Evolutionary conservation across 2,113 vertebrate species (phyloP), one percentile per base, ranked within the genome.

Genomic region (Zonotrichia leucophrys): DNA sequence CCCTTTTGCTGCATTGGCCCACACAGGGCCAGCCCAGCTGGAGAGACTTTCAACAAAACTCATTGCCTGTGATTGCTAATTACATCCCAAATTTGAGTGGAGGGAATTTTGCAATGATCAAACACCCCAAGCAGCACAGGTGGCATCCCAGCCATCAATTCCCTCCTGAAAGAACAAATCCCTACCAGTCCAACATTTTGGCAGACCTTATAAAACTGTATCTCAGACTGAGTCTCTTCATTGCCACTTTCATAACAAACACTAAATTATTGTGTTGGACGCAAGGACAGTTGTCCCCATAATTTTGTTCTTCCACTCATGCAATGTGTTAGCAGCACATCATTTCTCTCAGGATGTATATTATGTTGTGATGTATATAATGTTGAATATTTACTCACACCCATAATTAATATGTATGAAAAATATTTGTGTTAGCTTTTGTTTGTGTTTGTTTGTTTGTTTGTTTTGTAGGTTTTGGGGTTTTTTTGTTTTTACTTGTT

Each of bases 401-500:
- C 2, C 6, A 4, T 28, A 74, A 84, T 42, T 64, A 41, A 59
- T 64, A 63, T 19, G 2, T 20, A 50, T 33, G n/a, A 88, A 69
- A 56, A 2, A 5, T 25, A 33, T n/a, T 53, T 55, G 5, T 16
- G 4, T 41, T 30, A 33, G 5, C 4, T 39, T 25, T 58, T 37
- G 37, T 58, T 63, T 46, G 28, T 77, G 5, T 3, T 59, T 39
- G 11, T 6, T 28, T 30, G 11, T 6, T 28, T 30, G 23, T 15
- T 35, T 49, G 18, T 8, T 47, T 59, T 33, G 11, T 16, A 18
- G 6, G 4, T 2, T 6, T 3, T 41, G n/a, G n/a, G n/a, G n/a
- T 9, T 55, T 33, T 18, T 47, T 8, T 4, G 2, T 2, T 41
- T 30, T 41, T 7, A 25, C 5, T 74, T 47, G 1, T 0, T 67